Percentiles rank a stretch among this genome's conserved stretches.
These are phyloP conservation scores for Toxonevra muliebris DNA, from an alignment of 2,888 invertebrate genomes.

Conservation along the genomic window DNA sequence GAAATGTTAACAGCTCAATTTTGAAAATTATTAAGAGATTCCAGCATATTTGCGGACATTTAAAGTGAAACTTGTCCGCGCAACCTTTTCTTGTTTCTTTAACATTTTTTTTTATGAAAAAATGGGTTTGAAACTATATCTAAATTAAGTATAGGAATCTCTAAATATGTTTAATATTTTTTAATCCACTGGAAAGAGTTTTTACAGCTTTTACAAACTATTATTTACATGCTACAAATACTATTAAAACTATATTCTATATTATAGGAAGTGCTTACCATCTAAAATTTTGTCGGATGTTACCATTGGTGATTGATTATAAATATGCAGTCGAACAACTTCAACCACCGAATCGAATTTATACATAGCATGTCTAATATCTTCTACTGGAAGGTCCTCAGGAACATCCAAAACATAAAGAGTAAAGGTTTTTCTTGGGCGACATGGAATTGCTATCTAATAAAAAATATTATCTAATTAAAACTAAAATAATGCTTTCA, in stretches of 20 bases:
- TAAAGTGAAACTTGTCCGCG: no score
- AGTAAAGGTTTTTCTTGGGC: slow-evolving; percentile 88
- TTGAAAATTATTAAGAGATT: no score
- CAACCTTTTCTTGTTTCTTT: no score
- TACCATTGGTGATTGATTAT: slow-evolving; percentile 54
- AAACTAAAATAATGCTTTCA: no score
- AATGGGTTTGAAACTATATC: no score
- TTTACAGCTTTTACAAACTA: not conserved
- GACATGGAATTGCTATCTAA: slow-evolving; percentile 82
- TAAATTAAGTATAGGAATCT: no score
- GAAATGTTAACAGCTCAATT: no score
- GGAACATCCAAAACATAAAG: slow-evolving; percentile 85
- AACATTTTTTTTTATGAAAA: no score
- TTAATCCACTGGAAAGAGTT: not conserved
- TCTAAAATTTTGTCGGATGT: slow-evolving; percentile 53
- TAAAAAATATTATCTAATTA: no score
- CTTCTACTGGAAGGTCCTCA: slow-evolving; percentile 85
- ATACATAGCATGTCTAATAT: slow-evolving; percentile 82
- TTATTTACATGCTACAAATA: not conserved
- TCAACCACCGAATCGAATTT: slow-evolving; percentile 83
- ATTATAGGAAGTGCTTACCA: slow-evolving; percentile 47
- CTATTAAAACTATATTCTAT: no score
- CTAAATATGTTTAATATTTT: no score
- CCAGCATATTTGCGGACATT: no score
- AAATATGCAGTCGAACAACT: slow-evolving; percentile 73